Percentiles rank a stretch among this genome's conserved stretches.
These are phyloP conservation scores for Cosmorhoe ocellata DNA, from an alignment of 2,888 invertebrate species.

Conservation along the genomic window DNA sequence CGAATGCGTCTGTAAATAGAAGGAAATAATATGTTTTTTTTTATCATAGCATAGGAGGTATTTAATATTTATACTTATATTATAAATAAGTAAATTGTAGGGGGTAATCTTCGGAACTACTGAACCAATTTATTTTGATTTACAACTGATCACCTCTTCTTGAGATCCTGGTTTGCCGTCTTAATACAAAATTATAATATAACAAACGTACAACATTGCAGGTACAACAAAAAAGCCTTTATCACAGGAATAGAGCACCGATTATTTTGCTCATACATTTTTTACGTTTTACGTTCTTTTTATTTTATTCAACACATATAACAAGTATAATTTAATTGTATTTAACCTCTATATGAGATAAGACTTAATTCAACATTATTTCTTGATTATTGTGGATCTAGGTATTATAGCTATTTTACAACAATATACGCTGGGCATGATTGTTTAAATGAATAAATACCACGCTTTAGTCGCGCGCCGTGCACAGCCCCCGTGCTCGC, in stretches of 20 bases:
- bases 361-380: background rate
- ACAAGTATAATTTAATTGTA: background rate
- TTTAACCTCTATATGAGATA: background rate
- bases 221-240: background rate
- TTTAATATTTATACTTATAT: no score
- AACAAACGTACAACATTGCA: background rate
- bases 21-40: slow-evolving; percentile 4
- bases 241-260: background rate
- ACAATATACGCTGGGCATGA: background rate
- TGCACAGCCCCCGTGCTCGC: no score
- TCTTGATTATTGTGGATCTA: background rate
- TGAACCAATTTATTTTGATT: no score
- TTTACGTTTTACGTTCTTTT: background rate
- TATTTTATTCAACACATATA: background rate
- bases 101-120: no score
- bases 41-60: slow-evolving; percentile 1
- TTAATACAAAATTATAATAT: background rate
- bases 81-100: no score
- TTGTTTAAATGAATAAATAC: no score
- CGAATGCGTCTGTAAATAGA: slow-evolving; percentile 10
- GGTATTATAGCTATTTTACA: background rate
- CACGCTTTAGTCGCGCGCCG: no score
- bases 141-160: background rate
- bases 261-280: background rate
- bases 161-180: background rate